Percentiles rank a stretch among this genome's conserved stretches.
phyloP scores from a whole-genome alignment of 2,113 vertebrate genomes.

The Aplodontia rufa region DNA sequence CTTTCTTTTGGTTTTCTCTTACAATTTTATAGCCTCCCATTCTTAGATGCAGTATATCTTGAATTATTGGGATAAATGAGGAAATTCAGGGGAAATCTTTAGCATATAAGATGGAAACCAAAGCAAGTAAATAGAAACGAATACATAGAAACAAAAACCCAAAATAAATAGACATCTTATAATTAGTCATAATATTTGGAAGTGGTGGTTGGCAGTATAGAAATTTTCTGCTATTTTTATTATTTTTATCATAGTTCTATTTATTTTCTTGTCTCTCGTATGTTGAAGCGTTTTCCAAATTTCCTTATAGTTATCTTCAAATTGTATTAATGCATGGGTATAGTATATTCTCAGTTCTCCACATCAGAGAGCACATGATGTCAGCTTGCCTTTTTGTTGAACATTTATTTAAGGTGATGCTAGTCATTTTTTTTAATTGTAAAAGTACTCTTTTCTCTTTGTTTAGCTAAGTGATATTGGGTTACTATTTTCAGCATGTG shows the following conservation, averaged over 20 bases:
- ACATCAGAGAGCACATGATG: not conserved
- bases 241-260: not conserved
- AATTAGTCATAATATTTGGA: not conserved
- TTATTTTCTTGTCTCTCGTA: not conserved
- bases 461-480: not conserved
- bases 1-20: constrained; percentile 9
- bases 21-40: not conserved
- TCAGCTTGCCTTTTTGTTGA: not conserved
- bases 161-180: not conserved
- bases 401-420: not conserved
- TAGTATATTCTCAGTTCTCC: not conserved
- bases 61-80: not conserved
- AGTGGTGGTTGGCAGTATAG: not conserved
- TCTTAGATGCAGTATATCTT: not conserved
- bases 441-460: constrained; percentile 2
- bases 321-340: not conserved
- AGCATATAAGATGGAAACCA: not conserved
- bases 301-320: not conserved
- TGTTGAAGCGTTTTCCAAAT: not conserved
- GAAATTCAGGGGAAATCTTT: not conserved
- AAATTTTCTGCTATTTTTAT: not conserved
- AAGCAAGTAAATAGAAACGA: constrained; percentile 14
- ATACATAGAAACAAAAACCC: not conserved
- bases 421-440: not conserved
- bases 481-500: not conserved